Evolutionary conservation across 2,113 vertebrate species (phyloP).

Genomic region (Etheostoma spectabile): DNA sequence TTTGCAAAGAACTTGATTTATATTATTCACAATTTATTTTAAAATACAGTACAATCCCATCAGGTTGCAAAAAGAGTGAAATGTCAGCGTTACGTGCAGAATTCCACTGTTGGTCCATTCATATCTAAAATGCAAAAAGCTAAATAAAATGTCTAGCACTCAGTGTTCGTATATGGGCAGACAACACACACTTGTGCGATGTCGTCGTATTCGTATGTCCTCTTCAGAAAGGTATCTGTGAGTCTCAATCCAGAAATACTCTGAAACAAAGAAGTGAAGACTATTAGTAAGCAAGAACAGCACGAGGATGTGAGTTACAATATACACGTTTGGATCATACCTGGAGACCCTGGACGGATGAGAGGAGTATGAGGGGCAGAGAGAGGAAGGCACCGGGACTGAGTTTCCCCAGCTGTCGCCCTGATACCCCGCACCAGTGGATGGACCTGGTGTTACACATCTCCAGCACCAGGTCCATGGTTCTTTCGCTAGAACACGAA

Average conservation of each 20-base stretch:
- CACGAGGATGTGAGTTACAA: too few species aligned
- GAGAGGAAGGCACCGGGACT: conserved; percentile 92
- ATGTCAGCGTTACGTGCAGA: conserved; percentile 47
- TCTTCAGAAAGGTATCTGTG: conserved; percentile 96
- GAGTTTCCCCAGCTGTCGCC: conserved; percentile 94
- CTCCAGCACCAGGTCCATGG: conserved; percentile 97
- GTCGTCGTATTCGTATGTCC: conserved; percentile 98
- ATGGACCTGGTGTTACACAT: conserved; percentile 96
- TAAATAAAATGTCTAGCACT: conserved; percentile 75
- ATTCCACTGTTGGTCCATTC: conserved; percentile 79
- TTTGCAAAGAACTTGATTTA: conserved; percentile 64
- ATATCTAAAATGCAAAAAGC: conserved; percentile 57
- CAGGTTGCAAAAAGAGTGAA: conserved; percentile 63
- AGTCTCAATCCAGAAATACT: conserved; percentile 95
- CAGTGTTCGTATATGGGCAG: conserved; percentile 87
- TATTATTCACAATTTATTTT: conserved; percentile 76
- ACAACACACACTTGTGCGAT: conserved; percentile 98
- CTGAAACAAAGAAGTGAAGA: conserved; percentile 75
- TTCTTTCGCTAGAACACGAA: conserved; percentile 90
- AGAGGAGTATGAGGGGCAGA: conserved; percentile 91
- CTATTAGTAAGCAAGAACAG: not conserved
- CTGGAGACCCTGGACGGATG: conserved; percentile 95
- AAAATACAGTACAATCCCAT: conserved; percentile 59
- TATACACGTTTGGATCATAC: conserved; percentile 72
- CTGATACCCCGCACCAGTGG: conserved; percentile 98